Percentiles rank a stretch among this genome's conserved stretches.
Conservation (phyloP, 2,113 vertebrate species). For the Enhydra lutris region DNA sequence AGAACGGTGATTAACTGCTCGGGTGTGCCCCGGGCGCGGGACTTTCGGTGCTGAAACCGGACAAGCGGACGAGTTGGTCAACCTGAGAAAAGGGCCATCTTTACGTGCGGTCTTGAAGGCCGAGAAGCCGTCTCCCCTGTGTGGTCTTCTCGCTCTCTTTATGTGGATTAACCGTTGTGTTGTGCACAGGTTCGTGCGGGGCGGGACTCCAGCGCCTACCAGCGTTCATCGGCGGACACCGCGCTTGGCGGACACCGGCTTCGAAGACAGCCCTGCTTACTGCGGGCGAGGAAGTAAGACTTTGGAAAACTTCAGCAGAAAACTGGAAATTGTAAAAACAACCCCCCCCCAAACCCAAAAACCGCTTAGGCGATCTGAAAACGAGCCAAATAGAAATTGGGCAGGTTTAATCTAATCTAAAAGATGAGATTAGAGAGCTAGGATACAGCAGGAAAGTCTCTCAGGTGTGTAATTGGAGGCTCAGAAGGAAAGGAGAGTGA, state of each 20-base stretch:
- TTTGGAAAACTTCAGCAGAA: not conserved
- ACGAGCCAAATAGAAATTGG: not conserved
- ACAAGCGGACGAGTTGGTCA: not conserved
- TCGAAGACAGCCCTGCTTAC: not conserved
- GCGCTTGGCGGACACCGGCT: not conserved
- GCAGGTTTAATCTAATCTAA: not conserved
- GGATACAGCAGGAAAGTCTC: not conserved
- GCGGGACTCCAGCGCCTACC: not conserved
- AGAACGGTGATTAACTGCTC: rapidly evolving
- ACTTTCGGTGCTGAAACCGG: not conserved
- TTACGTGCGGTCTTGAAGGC: not conserved
- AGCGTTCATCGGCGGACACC: not conserved
- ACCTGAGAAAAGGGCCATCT: not conserved
- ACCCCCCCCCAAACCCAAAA: not conserved
- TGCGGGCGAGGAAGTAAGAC: not conserved
- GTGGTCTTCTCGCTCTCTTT: not conserved
- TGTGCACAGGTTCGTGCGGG: not conserved
- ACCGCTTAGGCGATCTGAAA: not conserved
- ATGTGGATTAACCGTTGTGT: not conserved
- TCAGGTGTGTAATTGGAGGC: not conserved
- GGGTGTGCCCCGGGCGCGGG: not conserved
- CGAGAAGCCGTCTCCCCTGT: too few species aligned
- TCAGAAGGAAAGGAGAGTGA: not conserved
- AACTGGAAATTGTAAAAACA: not conserved
- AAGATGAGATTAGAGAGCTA: not conserved